Conservation (phyloP, 2,797 vertebrate genomes). For the Falco novaeseelandiae region DNA sequence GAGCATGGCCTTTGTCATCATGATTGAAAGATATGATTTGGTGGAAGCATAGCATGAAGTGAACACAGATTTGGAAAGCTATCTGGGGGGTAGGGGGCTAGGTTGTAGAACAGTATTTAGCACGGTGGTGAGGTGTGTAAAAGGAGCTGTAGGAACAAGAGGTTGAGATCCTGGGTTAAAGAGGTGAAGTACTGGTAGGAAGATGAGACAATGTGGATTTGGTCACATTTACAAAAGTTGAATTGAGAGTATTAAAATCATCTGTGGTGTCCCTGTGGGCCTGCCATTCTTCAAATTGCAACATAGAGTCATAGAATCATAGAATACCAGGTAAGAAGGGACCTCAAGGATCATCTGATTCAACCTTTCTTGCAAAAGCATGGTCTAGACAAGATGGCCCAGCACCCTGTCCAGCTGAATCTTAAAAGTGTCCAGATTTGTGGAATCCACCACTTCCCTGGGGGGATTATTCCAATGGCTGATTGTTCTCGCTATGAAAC, state of each 20-base stretch:
- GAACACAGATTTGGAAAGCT: background rate
- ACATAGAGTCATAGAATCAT: background rate
- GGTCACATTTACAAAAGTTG: background rate
- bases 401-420: no score
- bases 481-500: background rate
- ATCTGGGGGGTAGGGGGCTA: background rate
- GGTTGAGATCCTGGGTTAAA: background rate
- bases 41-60: background rate
- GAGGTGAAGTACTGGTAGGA: background rate
- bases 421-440: no score
- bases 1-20: background rate
- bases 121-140: background rate
- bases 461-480: background rate
- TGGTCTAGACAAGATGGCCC: no score
- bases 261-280: background rate
- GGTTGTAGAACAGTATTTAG: background rate
- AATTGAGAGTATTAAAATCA: background rate
- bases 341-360: background rate
- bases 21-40: background rate
- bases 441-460: no score
- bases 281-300: background rate
- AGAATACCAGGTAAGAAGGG: background rate
- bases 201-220: background rate
- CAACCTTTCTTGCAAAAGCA: background rate
- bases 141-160: background rate